Evolutionary conservation across 2,797 vertebrate species (phyloP).

Genomic region (Onychomys leucogaster): DNA sequence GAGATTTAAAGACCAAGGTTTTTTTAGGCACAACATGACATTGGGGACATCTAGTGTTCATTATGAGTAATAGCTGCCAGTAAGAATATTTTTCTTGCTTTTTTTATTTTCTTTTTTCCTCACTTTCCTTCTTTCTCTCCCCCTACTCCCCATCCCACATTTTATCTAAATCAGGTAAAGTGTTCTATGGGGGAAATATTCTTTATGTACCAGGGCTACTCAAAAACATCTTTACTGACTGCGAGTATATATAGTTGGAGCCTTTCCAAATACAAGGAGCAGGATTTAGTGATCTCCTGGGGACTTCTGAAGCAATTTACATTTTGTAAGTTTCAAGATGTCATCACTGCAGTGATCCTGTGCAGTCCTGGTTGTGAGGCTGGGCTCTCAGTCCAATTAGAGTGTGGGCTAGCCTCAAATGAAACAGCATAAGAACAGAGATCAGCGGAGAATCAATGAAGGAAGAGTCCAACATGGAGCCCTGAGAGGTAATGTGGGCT

Average conservation of each 20-base stretch:
- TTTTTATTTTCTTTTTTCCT: neutral
- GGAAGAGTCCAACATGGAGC: neutral
- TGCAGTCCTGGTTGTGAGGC: neutral
- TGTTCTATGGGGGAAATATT: neutral
- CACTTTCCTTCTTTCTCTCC: neutral
- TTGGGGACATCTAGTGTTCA: slow-evolving; percentile 84
- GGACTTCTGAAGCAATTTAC: neutral
- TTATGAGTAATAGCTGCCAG: slow-evolving; percentile 58
- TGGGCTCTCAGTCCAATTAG: neutral
- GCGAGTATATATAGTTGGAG: neutral
- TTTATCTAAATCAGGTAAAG: neutral
- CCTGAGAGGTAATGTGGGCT: neutral
- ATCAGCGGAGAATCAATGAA: neutral
- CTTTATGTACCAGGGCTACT: neutral
- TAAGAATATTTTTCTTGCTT: neutral
- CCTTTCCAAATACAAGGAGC: neutral
- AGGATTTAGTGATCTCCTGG: neutral
- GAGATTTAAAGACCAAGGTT: neutral
- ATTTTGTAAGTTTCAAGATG: neutral
- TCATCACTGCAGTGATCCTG: neutral
- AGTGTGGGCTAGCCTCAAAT: neutral
- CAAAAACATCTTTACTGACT: neutral
- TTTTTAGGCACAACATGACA: slow-evolving; percentile 10
- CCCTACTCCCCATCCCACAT: no score
- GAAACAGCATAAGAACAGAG: neutral